Evolutionary conservation across 2,888 invertebrate species (phyloP).

Genomic region (Synanthedon myopaeformis): DNA sequence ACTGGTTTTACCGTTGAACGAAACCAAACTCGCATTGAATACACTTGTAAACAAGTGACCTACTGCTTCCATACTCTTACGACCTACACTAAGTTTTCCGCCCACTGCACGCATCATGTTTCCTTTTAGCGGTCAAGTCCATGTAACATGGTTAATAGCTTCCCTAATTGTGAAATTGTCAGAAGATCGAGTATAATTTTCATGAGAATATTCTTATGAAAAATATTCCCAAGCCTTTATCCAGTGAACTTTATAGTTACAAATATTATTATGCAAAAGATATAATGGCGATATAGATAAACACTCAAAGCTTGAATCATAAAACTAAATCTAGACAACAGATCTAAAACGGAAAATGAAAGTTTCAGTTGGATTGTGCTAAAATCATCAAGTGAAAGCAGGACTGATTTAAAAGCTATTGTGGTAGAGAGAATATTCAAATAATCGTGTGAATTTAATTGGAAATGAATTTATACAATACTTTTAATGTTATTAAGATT

Average conservation of each 20-base stretch:
- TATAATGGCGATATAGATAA: too few relatives aligned
- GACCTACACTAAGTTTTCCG: neutral
- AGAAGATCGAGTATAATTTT: too few relatives aligned
- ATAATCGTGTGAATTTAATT: neutral
- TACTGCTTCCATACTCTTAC: neutral
- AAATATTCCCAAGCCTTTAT: neutral
- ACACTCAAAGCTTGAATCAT: too few relatives aligned
- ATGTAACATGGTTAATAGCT: neutral
- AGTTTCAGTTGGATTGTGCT: neutral
- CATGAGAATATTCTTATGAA: too few relatives aligned
- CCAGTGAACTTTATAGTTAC: neutral
- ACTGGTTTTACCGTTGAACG: constrained; percentile 5
- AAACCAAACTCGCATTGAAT: constrained; percentile 1
- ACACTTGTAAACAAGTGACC: constrained; percentile 4
- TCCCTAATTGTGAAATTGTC: neutral
- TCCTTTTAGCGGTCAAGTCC: neutral
- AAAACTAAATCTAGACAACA: neutral
- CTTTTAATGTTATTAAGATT: neutral
- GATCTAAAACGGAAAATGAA: neutral
- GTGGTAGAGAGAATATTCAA: neutral
- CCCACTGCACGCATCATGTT: neutral
- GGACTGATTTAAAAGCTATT: neutral
- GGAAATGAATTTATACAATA: neutral
- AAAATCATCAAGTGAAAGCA: neutral
- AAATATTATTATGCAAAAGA: neutral